These are phyloP conservation scores for Eurytoma adleriae DNA, from an alignment of 2,888 invertebrate genomes.

Conservation along the genomic window DNA sequence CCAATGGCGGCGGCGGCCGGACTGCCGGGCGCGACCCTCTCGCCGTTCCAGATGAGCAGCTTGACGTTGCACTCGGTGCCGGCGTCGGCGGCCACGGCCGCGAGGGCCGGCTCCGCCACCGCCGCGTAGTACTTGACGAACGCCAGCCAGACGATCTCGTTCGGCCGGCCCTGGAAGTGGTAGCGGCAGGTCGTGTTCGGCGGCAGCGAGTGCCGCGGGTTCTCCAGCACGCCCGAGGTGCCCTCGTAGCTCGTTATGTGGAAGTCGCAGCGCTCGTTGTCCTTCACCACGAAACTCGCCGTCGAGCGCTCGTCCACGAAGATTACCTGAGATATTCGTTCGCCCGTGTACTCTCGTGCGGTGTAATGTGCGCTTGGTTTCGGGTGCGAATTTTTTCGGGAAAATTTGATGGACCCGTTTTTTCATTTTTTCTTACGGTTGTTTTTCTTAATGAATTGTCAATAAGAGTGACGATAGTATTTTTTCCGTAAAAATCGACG, in stretches of 20 bases:
- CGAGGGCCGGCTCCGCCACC: conserved; percentile 81
- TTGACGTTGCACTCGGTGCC: conserved; percentile 86
- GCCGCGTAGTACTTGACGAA: conserved; percentile 90
- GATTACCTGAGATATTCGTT: conserved; percentile 78
- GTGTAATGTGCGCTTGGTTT: too few species aligned
- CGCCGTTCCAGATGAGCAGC: conserved; percentile 87
- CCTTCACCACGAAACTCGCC: conserved; percentile 81
- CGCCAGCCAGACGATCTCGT: conserved; percentile 89
- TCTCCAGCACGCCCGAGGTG: conserved; percentile 84
- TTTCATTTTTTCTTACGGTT: too few species aligned
- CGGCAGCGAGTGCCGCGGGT: conserved; percentile 87
- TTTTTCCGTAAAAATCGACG: too few species aligned
- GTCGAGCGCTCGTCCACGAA: conserved; percentile 87
- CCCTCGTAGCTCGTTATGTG: conserved; percentile 86
- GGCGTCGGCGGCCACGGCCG: conserved; percentile 62
- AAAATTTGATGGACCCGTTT: too few species aligned
- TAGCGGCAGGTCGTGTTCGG: conserved; percentile 90
- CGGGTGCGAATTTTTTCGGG: too few species aligned
- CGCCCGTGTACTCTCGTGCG: not conserved
- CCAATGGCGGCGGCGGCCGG: not conserved
- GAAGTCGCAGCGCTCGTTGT: conserved; percentile 86
- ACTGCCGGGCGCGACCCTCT: conserved; percentile 48
- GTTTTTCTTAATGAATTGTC: too few species aligned
- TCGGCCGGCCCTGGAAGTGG: conserved; percentile 85
- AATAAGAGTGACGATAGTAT: too few species aligned